Percentiles rank a stretch among this genome's conserved stretches.
Evolutionary conservation across 2,797 vertebrate genomes (phyloP).

Genomic region (Buphagus erythrorhynchus): DNA sequence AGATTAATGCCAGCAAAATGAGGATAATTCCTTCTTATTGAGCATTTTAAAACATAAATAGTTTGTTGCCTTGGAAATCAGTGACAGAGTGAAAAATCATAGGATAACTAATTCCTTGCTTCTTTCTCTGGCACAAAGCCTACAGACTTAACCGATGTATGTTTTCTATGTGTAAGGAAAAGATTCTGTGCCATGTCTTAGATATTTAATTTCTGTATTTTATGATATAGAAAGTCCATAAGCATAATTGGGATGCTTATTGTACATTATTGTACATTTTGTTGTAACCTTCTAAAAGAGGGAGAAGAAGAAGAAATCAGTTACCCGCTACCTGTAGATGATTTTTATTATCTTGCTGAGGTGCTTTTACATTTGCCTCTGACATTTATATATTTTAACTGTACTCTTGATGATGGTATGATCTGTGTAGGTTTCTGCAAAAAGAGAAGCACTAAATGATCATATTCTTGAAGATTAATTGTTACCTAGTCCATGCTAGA

Average conservation of each 20-base stretch:
- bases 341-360: neutral
- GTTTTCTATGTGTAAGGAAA: neutral
- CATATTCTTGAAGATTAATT: neutral
- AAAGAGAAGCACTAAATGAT: neutral
- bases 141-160: neutral
- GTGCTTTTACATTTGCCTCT: neutral
- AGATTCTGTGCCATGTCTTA: neutral
- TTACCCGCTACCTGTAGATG: neutral
- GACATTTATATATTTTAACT: neutral
- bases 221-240: neutral
- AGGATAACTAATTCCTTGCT: neutral
- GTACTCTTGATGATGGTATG: neutral
- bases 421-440: neutral
- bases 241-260: neutral
- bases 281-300: neutral
- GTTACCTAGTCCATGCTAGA: neutral
- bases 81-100: neutral
- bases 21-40: neutral
- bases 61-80: neutral
- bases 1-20: neutral
- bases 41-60: neutral
- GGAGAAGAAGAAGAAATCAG: neutral
- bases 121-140: neutral
- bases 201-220: neutral
- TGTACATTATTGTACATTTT: neutral